Evolutionary conservation across 2,113 vertebrate species (phyloP).

Genomic region (Thunnus maccoyii): DNA sequence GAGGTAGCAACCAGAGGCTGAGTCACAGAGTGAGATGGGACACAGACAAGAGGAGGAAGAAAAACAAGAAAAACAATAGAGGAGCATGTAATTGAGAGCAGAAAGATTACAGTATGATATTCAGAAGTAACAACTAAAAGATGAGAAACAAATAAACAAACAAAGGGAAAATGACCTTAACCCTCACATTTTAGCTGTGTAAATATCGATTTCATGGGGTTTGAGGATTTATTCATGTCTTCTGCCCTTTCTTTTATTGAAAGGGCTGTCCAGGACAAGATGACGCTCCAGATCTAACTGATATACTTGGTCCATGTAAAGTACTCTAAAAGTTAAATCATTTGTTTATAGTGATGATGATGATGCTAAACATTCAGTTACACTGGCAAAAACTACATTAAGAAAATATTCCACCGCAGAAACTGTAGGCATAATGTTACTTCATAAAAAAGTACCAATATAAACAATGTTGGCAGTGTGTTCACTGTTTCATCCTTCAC

Average conservation of each 20-base stretch:
- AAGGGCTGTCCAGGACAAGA: background rate
- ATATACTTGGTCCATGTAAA: background rate
- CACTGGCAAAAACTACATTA: background rate
- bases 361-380: background rate
- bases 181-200: conserved; percentile 4
- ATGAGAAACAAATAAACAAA: background rate
- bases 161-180: background rate
- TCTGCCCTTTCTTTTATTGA: background rate
- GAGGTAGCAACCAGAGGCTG: background rate
- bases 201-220: conserved; percentile 20
- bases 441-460: background rate
- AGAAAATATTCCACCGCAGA: background rate
- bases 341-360: background rate
- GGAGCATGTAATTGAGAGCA: no score
- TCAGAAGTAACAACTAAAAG: background rate
- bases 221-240: conserved; percentile 13
- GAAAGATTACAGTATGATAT: background rate
- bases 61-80: no score
- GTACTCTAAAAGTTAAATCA: background rate
- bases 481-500: conserved; percentile 2
- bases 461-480: conserved; percentile 3
- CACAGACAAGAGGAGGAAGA: no score
- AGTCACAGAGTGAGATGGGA: background rate
- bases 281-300: background rate
- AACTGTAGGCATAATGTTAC: background rate